Base-by-base conservation (phyloP, 2,888 invertebrate species). In the Dilophus febrilis region DNA sequence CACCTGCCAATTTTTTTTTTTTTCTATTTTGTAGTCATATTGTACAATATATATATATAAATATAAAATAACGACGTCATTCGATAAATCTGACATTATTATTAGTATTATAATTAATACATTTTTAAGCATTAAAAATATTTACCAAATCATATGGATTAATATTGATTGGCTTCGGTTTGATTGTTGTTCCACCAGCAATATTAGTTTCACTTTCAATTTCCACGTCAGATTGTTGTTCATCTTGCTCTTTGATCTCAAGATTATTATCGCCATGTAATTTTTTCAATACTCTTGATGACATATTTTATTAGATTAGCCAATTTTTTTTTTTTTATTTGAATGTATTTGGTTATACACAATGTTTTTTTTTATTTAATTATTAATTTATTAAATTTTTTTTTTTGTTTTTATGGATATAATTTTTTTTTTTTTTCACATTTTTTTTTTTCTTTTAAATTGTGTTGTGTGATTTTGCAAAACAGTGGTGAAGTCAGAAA, bases 61-160 rank as follows among this genome's bases (percentile, higher is more conserved):
- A n/a, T n/a, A n/a, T n/a, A n/a, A n/a, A n/a, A n/a, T n/a, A n/a
- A n/a, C n/a, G n/a, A n/a, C n/a, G n/a, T n/a, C n/a, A n/a, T n/a
- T n/a, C n/a, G n/a, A n/a, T n/a, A n/a, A n/a, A n/a, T n/a, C n/a
- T n/a, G n/a, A n/a, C n/a, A n/a, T n/a, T n/a, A n/a, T n/a, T n/a
- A n/a, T n/a, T n/a, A n/a, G n/a, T n/a, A n/a, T n/a, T n/a, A n/a
- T n/a, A n/a, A n/a, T n/a, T n/a, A n/a, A n/a, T n/a, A n/a, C n/a
- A n/a, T n/a, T n/a, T n/a, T n/a, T n/a, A n/a, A n/a, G n/a, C n/a
- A n/a, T n/a, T n/a, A n/a, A n/a, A n/a, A n/a, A n/a, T 29, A 59
- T 65, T 60, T 65, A 81, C 80, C 71, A 81, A 64, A 63, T 77
- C 75, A 51, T 78, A 81, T 48, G 74, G 67, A 61, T 77, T 77